Percentiles rank a stretch among this genome's conserved stretches.
phyloP scores from a whole-genome alignment of 2,888 invertebrate genomes.

The Macaria notata region DNA sequence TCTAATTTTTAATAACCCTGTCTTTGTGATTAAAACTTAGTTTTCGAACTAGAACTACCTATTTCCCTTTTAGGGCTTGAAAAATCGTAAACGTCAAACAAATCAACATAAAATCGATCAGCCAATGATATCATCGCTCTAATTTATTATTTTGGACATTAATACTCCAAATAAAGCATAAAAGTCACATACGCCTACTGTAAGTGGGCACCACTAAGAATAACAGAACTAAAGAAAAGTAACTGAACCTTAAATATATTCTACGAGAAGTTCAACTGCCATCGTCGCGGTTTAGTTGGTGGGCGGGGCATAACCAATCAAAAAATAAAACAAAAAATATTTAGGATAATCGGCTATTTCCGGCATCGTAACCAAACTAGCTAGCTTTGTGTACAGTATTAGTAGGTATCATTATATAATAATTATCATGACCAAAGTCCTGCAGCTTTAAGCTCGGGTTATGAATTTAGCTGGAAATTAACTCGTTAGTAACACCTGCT shows the following conservation, averaged over 20 bases:
- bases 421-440: slow-evolving; percentile 5
- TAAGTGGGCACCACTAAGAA: slow-evolving; percentile 7
- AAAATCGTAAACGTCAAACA: slow-evolving; percentile 8
- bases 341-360: no score
- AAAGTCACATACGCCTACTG: slow-evolving; percentile 24
- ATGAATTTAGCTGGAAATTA: slow-evolving; percentile 47
- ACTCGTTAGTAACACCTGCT: slow-evolving; percentile 50
- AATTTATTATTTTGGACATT: slow-evolving; percentile 12
- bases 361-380: no score
- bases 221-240: no score
- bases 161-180: slow-evolving; percentile 25
- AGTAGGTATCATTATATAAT: no score
- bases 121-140: slow-evolving; percentile 13
- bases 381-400: not conserved
- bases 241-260: no score
- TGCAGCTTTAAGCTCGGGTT: slow-evolving; percentile 34
- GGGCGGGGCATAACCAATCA: no score
- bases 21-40: no score
- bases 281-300: no score
- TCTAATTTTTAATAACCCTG: no score
- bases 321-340: no score
- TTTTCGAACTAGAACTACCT: no score
- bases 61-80: not conserved
- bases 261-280: no score
- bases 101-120: slow-evolving; percentile 7